Conservation (phyloP, 2,113 vertebrate genomes). For the Cyphomyrus plagiostoma region DNA sequence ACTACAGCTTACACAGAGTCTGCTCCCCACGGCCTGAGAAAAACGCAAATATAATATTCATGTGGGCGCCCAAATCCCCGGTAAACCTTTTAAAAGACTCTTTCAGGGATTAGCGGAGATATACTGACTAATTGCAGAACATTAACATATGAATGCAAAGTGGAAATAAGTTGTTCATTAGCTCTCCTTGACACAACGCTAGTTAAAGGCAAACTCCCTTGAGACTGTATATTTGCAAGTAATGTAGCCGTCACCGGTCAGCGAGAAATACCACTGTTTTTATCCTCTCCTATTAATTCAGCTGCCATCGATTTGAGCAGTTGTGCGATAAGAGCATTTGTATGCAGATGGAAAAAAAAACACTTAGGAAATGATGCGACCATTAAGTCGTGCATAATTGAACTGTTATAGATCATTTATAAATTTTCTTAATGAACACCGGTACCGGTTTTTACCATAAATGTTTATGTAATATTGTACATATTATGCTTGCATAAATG, state of each 20-base stretch:
- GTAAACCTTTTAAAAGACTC: conserved; percentile 12
- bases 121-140: conserved; percentile 11
- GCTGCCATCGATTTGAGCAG: neutral
- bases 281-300: neutral
- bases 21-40: neutral
- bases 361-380: neutral
- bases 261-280: neutral
- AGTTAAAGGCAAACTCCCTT: neutral
- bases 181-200: neutral
- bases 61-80: neutral
- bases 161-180: conserved; percentile 10
- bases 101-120: conserved; percentile 9
- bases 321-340: neutral
- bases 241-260: neutral
- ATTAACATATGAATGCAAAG: conserved; percentile 21
- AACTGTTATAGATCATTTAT: neutral
- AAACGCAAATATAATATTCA: neutral
- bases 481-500: neutral
- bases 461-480: neutral
- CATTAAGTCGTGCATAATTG: neutral
- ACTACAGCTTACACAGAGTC: neutral
- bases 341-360: neutral
- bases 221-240: neutral
- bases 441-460: neutral
- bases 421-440: neutral